These are phyloP conservation scores for Acanthosoma haemorrhoidale DNA, from an alignment of 2,888 invertebrate genomes.

Conservation along the genomic window DNA sequence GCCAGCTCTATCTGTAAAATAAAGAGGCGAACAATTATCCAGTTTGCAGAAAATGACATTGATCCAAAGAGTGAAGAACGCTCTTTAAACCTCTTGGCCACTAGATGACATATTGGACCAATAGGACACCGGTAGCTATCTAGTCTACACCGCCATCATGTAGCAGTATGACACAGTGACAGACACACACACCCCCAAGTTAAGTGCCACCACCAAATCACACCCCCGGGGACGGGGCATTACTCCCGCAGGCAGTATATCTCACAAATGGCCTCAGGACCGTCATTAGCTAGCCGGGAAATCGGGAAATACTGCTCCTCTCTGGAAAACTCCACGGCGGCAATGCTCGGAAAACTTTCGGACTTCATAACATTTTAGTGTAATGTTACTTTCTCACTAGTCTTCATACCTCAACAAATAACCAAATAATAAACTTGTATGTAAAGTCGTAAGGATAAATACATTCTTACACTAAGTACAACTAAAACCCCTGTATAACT, in stretches of 20 bases:
- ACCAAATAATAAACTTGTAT: too few relatives aligned
- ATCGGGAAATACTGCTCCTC: constrained; percentile 8
- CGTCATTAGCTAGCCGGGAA: constrained; percentile 7
- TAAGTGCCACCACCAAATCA: background rate
- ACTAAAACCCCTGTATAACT: too few relatives aligned
- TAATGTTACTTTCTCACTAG: background rate
- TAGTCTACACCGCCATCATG: background rate
- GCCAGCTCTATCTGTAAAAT: too few relatives aligned
- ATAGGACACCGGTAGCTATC: background rate
- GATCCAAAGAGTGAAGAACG: too few relatives aligned
- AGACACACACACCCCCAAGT: background rate
- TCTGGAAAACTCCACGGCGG: background rate
- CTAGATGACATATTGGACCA: background rate
- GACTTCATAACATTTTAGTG: background rate
- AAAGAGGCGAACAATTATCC: too few relatives aligned
- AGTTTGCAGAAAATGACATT: too few relatives aligned
- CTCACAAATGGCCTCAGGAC: background rate
- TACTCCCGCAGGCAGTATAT: constrained; percentile 4
- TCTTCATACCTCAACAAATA: too few relatives aligned
- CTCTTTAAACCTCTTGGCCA: too few relatives aligned
- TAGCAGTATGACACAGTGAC: constrained; percentile 9
- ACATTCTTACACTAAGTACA: too few relatives aligned
- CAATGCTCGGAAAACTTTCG: background rate
- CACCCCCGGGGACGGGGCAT: background rate
- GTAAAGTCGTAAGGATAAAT: too few relatives aligned